phyloP scores from a whole-genome alignment of 2,797 vertebrate genomes.

The Enteromius fasciolatus region DNA sequence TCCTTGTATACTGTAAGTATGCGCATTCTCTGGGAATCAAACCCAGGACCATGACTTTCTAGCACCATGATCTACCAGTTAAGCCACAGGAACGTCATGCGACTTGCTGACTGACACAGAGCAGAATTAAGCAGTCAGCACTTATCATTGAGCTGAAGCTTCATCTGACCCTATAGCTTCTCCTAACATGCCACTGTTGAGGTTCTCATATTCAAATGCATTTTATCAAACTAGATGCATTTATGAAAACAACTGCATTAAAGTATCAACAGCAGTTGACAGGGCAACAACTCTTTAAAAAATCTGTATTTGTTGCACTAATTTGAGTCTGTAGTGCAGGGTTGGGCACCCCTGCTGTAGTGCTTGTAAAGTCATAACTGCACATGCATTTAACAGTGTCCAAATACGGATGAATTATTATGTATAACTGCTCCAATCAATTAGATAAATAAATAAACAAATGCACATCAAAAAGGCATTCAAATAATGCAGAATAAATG shows the following conservation, averaged over 20 bases:
- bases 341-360: too few species aligned
- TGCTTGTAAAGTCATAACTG: background rate
- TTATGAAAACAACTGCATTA: background rate
- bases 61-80: background rate
- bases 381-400: background rate
- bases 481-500: background rate
- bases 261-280: background rate
- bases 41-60: background rate
- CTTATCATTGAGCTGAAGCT: background rate
- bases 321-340: background rate
- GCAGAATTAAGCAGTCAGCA: background rate
- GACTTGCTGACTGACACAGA: background rate
- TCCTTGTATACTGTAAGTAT: background rate
- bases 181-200: background rate
- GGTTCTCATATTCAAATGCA: background rate
- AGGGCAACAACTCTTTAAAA: background rate
- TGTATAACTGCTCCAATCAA: background rate
- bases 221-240: background rate
- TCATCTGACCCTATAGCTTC: background rate
- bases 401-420: background rate
- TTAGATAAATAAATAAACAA: background rate
- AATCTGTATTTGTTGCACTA: background rate
- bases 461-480: background rate
- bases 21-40: background rate
- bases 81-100: background rate